A percentile compares a stretch with the other conserved stretches of the same genome.
These are phyloP conservation scores for Triplophysa dalaica DNA, from an alignment of 2,113 vertebrate genomes.

Conservation along the genomic window DNA sequence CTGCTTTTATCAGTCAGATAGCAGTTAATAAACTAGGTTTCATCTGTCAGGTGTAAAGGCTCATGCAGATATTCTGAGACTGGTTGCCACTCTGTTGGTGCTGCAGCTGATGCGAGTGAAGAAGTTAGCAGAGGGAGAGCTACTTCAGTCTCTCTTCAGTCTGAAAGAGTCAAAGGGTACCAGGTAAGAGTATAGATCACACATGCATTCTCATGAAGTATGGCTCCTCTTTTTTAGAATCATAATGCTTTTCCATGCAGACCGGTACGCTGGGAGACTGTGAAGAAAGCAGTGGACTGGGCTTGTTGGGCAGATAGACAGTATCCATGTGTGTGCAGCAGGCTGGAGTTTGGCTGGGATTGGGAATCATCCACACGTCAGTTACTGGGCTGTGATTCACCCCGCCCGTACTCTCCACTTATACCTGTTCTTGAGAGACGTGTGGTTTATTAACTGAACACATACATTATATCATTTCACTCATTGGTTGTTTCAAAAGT, in stretches of 20 bases:
- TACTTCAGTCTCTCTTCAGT: slow-evolving; percentile 74
- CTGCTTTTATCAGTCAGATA: not conserved
- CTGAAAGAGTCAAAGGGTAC: slow-evolving; percentile 61
- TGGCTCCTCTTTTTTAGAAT: not conserved
- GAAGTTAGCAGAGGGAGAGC: slow-evolving; percentile 62
- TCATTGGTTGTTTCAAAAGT: no score
- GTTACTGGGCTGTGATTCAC: slow-evolving; percentile 68
- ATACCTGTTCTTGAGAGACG: slow-evolving; percentile 46
- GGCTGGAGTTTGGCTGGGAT: slow-evolving; percentile 79
- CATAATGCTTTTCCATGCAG: slow-evolving; percentile 12
- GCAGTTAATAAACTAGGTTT: not conserved
- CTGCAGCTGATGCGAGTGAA: slow-evolving; percentile 74
- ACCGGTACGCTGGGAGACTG: slow-evolving; percentile 60
- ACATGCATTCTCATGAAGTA: not conserved
- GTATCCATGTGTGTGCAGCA: slow-evolving; percentile 79
- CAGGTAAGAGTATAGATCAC: slow-evolving; percentile 60
- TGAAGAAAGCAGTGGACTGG: slow-evolving; percentile 77
- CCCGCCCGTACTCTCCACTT: slow-evolving; percentile 59
- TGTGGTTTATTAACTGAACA: not conserved
- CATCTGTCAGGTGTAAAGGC: slow-evolving; percentile 69
- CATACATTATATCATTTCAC: not conserved
- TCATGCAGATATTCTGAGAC: slow-evolving; percentile 71
- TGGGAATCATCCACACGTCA: slow-evolving; percentile 81
- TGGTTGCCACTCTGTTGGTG: slow-evolving; percentile 81
- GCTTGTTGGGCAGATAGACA: slow-evolving; percentile 73